Evolutionary conservation across 92 coral and sea anemone species (phyloP).

Genomic region (Actinostola sp.): DNA sequence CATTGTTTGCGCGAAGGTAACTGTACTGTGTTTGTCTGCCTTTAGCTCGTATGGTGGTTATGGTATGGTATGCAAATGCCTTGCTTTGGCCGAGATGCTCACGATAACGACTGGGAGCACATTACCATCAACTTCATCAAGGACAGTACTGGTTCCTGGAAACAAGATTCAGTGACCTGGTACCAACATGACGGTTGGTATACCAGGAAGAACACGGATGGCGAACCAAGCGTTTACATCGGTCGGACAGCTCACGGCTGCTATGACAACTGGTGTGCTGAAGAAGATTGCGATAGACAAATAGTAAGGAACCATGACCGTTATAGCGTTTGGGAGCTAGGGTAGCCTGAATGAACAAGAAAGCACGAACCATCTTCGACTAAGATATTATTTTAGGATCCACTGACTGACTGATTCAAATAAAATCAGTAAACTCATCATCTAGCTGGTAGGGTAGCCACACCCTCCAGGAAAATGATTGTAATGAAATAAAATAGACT

Average conservation of each 20-base stretch:
- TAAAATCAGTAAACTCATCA: no score
- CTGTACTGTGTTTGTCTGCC: no score
- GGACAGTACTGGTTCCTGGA: background rate
- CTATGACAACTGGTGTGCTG: constrained; percentile 40
- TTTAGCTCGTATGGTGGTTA: constrained; percentile 22
- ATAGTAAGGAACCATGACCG: constrained; percentile 2
- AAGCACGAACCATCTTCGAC: no score
- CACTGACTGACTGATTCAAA: no score
- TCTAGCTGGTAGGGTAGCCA: no score
- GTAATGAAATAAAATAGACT: no score
- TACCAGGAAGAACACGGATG: constrained; percentile 12
- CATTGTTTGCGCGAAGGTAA: no score
- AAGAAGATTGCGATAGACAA: constrained; percentile 1
- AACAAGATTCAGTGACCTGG: constrained; percentile 36
- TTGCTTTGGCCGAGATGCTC: constrained; percentile 5
- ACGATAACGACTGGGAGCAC: constrained; percentile 39
- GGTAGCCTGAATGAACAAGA: no score
- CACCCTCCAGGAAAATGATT: no score
- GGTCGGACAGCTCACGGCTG: constrained; percentile 26
- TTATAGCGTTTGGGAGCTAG: background rate
- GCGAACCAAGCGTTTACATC: constrained; percentile 10
- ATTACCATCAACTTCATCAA: constrained; percentile 45
- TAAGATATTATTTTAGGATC: no score
- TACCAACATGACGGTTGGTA: constrained; percentile 35
- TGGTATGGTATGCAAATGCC: constrained; percentile 14